Conservation (phyloP, 2,113 vertebrate species). For the Mungos mungo region DNA sequence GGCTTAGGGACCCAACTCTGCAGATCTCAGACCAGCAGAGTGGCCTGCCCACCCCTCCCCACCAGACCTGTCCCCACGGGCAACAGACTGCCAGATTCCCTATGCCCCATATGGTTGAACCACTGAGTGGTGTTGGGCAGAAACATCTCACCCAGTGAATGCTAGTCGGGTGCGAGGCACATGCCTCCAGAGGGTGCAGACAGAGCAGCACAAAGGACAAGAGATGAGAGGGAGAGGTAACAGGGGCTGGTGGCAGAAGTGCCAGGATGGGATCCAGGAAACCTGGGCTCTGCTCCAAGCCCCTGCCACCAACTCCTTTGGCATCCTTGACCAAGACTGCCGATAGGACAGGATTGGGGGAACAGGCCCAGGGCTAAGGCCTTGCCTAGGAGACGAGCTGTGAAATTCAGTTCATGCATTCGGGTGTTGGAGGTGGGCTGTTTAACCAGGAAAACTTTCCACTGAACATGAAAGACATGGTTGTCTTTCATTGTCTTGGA, state of each 20-base stretch:
- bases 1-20: not conserved
- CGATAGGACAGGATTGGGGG: constrained; percentile 62
- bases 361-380: constrained; percentile 64
- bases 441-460: constrained; percentile 47
- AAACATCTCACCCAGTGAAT: constrained; percentile 63
- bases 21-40: not conserved
- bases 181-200: constrained; percentile 35
- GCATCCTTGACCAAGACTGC: constrained; percentile 69
- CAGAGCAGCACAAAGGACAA: constrained; percentile 68
- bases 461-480: not conserved
- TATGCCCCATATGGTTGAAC: constrained; percentile 59
- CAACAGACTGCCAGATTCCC: constrained; percentile 43
- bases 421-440: not conserved
- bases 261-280: constrained; percentile 70
- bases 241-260: constrained; percentile 54
- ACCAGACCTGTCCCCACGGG: not conserved
- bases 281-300: constrained; percentile 68
- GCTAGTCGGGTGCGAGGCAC: constrained; percentile 25
- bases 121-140: constrained; percentile 7
- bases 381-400: constrained; percentile 58
- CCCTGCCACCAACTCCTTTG: constrained; percentile 67
- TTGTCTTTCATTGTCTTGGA: not conserved
- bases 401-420: constrained; percentile 48
- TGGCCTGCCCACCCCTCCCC: not conserved
- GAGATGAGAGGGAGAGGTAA: constrained; percentile 47